Conservation (phyloP, 2,113 vertebrate genomes). For the Ailurus styani region DNA sequence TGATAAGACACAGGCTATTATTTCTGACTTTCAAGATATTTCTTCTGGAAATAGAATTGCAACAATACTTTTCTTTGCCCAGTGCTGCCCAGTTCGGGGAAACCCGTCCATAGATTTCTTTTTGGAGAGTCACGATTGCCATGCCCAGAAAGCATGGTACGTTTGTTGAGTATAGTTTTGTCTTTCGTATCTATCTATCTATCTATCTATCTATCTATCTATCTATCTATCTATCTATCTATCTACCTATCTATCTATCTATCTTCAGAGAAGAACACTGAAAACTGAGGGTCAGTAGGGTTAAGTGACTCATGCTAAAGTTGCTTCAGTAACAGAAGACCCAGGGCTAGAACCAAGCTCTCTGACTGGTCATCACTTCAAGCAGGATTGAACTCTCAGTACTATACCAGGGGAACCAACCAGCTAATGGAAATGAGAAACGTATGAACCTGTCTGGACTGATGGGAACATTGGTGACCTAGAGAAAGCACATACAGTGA, state of each 20-base stretch:
- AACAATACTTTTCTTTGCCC: neutral
- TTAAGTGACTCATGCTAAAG: neutral
- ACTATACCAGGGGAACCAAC: neutral
- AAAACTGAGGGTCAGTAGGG: neutral
- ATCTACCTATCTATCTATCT: too few species aligned
- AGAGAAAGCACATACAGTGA: neutral
- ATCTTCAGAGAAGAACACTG: neutral
- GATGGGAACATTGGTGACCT: neutral
- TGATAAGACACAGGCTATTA: neutral
- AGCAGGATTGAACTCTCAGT: neutral
- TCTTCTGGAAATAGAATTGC: neutral
- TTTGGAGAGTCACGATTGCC: neutral
- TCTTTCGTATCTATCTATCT: too few species aligned
- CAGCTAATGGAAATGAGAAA: neutral
- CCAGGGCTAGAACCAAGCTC: neutral
- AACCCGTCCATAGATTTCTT: neutral
- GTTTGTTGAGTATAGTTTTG: neutral
- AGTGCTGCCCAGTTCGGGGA: neutral
- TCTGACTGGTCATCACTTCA: neutral
- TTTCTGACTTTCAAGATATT: neutral
- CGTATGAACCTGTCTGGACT: neutral
- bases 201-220: too few species aligned
- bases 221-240: too few species aligned
- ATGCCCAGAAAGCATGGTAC: neutral
- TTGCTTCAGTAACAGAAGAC: neutral